These are phyloP conservation scores for Nineta flava DNA, from an alignment of 2,888 invertebrate genomes.

Conservation along the genomic window DNA sequence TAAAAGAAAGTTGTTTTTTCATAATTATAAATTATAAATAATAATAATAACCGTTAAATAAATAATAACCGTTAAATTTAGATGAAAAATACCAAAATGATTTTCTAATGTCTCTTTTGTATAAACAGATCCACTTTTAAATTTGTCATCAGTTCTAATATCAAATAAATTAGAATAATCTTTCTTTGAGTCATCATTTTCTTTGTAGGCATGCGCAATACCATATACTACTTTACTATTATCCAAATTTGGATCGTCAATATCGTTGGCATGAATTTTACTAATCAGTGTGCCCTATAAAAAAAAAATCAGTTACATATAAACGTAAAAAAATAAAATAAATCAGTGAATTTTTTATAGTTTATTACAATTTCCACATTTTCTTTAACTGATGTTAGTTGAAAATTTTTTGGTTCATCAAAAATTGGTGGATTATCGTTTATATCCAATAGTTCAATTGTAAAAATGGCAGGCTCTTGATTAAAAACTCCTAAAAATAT, in stretches of 20 bases:
- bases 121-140: constrained; percentile 28
- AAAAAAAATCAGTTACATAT: too few species aligned
- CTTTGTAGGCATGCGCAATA: constrained; percentile 18
- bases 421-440: constrained; percentile 40
- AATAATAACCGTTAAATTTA: constrained; percentile 32
- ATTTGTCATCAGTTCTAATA: constrained; percentile 11
- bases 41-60: background rate
- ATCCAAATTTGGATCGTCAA: constrained; percentile 34
- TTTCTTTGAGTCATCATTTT: constrained; percentile 8
- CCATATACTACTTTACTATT: constrained; percentile 37
- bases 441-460: constrained; percentile 36
- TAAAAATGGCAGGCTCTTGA: constrained; percentile 21
- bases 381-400: constrained; percentile 10
- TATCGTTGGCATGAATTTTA: constrained; percentile 32
- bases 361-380: constrained; percentile 13
- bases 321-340: background rate
- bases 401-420: background rate
- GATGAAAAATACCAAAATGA: constrained; percentile 38
- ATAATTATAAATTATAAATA: background rate
- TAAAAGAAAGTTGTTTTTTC: constrained; percentile 17
- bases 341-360: background rate
- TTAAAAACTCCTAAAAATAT: too few species aligned
- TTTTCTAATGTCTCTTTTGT: constrained; percentile 30
- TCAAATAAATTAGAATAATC: constrained; percentile 13
- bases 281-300: constrained; percentile 21